Evolutionary conservation across 2,888 invertebrate species (phyloP), one percentile per base, ranked within the genome.

Genomic region (Phymatocera aterrima): DNA sequence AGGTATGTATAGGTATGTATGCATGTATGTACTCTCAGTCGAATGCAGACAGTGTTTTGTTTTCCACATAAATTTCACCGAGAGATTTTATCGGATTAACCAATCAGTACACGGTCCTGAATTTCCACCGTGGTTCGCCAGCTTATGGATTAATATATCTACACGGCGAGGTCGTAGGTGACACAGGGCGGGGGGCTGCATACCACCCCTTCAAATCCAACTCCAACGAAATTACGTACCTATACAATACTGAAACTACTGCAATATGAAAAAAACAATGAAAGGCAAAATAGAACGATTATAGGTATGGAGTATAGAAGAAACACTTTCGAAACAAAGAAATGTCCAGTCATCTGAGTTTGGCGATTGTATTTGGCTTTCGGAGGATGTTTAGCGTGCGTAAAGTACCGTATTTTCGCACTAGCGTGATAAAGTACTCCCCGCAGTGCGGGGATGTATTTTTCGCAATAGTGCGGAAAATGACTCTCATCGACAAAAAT

Each of bases 41-140:
- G 60, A 54, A 74, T 70, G 74, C 60, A 78, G 78, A 78, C 57
- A 61, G 60, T 74, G 72, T 78, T 74, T 78, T 74, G 78, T 74
- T 78, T 78, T 60, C 74, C 61, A 78, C 74, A 78, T 78, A 78
- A 78, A 78, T 78, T 78, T 78, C 60, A 60, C 60, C 78, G 72
- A 78, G 74, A 78, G 78, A 74, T 78, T 78, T 78, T 74, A 78
- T 78, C 78, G 24, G 78, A 78, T 78, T 72, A 74, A 78, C 78
- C 78, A 78, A 78, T 78, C 78, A 61, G 72, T 78, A 78, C 61
- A 70, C 60, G 48, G 57, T 18, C 24, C 70, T 46, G 57, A 46
- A 78, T 78, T 75, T 60, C 40, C 75, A 24, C 34, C 72, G 51
- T 34, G 72, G 34, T 72, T n/a, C 72, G 51, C 34, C 72, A 43